Base-by-base conservation (phyloP, 2,113 vertebrate species). In the Gnathonemus echidnorhynchus region DNA sequence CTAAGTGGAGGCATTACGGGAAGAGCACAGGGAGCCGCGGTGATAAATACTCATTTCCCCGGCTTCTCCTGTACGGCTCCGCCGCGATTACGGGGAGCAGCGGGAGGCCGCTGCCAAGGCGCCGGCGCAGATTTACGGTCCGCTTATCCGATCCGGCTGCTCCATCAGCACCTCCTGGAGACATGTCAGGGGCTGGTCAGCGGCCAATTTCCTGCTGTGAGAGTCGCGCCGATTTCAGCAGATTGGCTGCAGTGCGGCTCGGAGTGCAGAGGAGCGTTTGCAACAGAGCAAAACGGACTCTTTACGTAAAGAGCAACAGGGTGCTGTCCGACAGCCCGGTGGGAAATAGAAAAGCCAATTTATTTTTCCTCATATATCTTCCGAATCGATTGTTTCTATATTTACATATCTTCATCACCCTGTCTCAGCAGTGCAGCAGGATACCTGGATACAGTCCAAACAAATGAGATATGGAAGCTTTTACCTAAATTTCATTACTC, bases 1-100 rank as follows among this genome's bases (percentile, higher is more conserved):
- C 83, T 85, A 85, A 85, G 10, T 48, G 83, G 45, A 19, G 42
- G 19, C 83, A 48, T 48, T 85, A 85, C 45, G 19, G 42, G 39
- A n/a, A n/a, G 21, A 24, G 42, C 83, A 85, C 83, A 85, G 9
- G 50, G 86, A 19, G 9, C 6, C 50, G 2, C 24, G 1, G 9
- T 56, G 86, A 56, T 87, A 87, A 87, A 53, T 56, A 35, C 86
- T 53, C 13, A 87, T 87, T 87, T 87, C 27, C 86, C 31, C 50
- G 50, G 49, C 86, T 87, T 15, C 50, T 35, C 50, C 86, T 19
- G 31, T 56, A 87, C 27, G 50, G 50, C 50, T 87, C 15, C 48
- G 5, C 49, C 31, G 8, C 27, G 19, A 85, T 85, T 85, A 85
- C 17, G 83, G 45, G 39, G 19, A 8, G 1, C 45, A 85, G 83